Conservation (phyloP, 2,113 vertebrate species). For the Globicephala melas region DNA sequence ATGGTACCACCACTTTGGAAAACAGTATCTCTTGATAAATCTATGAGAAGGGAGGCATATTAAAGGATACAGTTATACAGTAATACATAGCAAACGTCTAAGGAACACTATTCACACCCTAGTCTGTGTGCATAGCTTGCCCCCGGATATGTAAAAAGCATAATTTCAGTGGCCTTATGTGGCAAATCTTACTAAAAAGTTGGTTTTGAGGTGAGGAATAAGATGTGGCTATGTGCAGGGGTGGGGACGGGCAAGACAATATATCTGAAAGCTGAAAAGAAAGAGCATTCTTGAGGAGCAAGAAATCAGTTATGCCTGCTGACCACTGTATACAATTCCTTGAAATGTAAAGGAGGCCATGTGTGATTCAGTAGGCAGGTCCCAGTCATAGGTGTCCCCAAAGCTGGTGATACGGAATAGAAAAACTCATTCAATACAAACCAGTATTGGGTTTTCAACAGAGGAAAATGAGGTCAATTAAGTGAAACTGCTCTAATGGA, state of each 20-base stretch:
- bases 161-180: neutral
- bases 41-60: neutral
- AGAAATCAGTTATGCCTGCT: neutral
- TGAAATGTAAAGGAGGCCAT: neutral
- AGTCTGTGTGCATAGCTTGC: neutral
- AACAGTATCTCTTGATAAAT: neutral
- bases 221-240: neutral
- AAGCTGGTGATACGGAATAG: neutral
- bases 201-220: neutral
- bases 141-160: neutral
- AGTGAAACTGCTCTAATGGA: neutral
- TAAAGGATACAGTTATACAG: neutral
- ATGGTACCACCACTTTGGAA: neutral
- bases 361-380: neutral
- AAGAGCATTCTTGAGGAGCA: neutral
- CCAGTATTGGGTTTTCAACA: neutral
- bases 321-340: neutral
- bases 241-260: accelerated
- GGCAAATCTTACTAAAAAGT: neutral
- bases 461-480: neutral
- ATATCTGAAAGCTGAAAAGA: neutral
- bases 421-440: neutral
- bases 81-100: neutral
- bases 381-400: neutral
- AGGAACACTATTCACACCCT: neutral